A percentile compares a stretch with the other conserved stretches of the same genome.
Conservation (phyloP, 2,888 invertebrate species). For the Polylopha cassiicola region DNA sequence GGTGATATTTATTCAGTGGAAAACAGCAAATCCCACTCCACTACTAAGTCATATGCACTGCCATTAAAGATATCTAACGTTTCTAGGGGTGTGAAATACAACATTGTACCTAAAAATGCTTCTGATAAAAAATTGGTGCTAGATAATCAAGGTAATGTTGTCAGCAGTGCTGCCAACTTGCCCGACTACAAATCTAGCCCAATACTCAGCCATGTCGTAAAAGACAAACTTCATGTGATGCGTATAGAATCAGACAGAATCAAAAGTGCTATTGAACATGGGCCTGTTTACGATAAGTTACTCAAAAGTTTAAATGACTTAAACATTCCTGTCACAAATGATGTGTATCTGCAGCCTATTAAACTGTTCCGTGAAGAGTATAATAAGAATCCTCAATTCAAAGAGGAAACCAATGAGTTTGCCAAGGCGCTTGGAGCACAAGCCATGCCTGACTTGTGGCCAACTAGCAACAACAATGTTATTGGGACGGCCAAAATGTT, state of each 20-base stretch:
- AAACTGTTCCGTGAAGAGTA: conserved; percentile 75
- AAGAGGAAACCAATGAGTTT: conserved; percentile 74
- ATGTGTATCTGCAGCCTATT: conserved; percentile 75
- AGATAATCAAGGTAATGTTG: conserved; percentile 68
- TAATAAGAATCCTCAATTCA: conserved; percentile 72
- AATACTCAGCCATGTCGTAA: conserved; percentile 64
- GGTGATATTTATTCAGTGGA: conserved; percentile 66
- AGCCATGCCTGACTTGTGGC: conserved; percentile 64
- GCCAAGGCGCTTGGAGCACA: conserved; percentile 65
- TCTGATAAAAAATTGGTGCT: conserved; percentile 71
- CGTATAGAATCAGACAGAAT: conserved; percentile 75
- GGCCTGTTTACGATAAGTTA: conserved; percentile 77
- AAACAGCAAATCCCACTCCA: conserved; percentile 58
- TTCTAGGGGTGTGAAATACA: conserved; percentile 67
- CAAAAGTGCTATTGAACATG: conserved; percentile 78
- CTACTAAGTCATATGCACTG: conserved; percentile 66
- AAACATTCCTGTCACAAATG: conserved; percentile 69
- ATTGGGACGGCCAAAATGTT: conserved; percentile 59
- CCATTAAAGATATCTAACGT: conserved; percentile 70
- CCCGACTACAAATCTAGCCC: conserved; percentile 70
- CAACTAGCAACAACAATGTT: conserved; percentile 61
- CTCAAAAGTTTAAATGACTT: conserved; percentile 73
- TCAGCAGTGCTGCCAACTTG: conserved; percentile 69
- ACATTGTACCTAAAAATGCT: conserved; percentile 69
- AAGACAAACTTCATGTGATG: conserved; percentile 72